These are phyloP conservation scores for Pseudochirops corinnae DNA, from an alignment of 2,797 vertebrate species.

Conservation along the genomic window DNA sequence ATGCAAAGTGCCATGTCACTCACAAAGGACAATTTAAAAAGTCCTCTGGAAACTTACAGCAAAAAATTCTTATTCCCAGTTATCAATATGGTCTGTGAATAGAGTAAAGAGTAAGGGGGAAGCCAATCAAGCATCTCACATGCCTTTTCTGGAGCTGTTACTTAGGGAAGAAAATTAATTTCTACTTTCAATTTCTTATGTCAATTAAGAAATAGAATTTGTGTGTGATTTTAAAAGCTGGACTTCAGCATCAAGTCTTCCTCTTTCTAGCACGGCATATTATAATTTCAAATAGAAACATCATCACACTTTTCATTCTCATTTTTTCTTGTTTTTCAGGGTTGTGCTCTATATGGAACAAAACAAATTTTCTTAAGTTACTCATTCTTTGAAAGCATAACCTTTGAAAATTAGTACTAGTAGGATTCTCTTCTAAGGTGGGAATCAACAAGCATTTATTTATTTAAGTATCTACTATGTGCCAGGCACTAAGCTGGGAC, in stretches of 20 bases:
- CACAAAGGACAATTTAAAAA: not conserved
- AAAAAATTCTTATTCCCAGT: not conserved
- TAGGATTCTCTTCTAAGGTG: not conserved
- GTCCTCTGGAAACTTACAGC: not conserved
- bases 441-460: not conserved
- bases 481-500: not conserved
- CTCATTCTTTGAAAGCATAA: conserved; percentile 51
- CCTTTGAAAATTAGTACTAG: conserved; percentile 52
- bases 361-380: conserved; percentile 62
- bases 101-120: not conserved
- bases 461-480: not conserved
- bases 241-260: not conserved
- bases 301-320: conserved; percentile 11
- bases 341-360: conserved; percentile 52
- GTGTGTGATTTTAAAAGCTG: not conserved
- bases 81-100: not conserved
- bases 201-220: not conserved
- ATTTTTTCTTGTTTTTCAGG: conserved; percentile 44
- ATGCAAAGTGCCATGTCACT: not conserved
- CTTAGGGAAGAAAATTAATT: not conserved
- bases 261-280: not conserved
- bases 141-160: not conserved
- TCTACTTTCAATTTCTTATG: not conserved
- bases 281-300: conserved; percentile 60
- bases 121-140: not conserved